Evolutionary conservation across 2,113 vertebrate genomes (phyloP).

Genomic region (Ophiodon elongatus): DNA sequence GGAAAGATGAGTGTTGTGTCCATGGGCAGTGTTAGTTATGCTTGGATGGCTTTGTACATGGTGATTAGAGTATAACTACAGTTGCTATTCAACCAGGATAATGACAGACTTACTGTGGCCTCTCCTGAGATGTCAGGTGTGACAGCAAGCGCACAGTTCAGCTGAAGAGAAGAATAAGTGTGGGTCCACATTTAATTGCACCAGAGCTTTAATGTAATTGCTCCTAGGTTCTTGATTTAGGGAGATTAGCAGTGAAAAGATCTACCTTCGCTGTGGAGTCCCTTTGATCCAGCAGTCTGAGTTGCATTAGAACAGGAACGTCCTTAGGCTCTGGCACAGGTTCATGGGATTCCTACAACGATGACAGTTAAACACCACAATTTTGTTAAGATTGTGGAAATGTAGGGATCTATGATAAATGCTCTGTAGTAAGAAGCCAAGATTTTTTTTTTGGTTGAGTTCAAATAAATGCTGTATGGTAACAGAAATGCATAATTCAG

Average conservation of each 20-base stretch:
- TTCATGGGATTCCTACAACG: conserved; percentile 65
- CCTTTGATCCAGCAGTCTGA: conserved; percentile 87
- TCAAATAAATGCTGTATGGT: neutral
- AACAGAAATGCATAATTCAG: neutral
- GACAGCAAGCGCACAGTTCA: conserved; percentile 83
- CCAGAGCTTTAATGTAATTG: neutral
- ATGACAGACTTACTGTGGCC: conserved; percentile 75
- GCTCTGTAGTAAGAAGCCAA: neutral
- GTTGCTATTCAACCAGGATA: conserved; percentile 18
- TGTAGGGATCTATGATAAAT: neutral
- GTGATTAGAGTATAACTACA: conserved; percentile 39
- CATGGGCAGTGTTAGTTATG: conserved; percentile 18
- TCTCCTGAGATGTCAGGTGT: conserved; percentile 83
- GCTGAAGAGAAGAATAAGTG: conserved; percentile 60
- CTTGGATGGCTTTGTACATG: conserved; percentile 12
- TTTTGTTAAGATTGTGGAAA: neutral
- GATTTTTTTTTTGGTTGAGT: neutral
- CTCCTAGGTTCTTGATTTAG: neutral
- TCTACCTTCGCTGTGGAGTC: conserved; percentile 87
- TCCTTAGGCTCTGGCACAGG: conserved; percentile 78
- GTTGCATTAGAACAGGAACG: conserved; percentile 83
- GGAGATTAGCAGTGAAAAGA: neutral
- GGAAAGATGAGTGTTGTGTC: conserved; percentile 43
- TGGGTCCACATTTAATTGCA: neutral
- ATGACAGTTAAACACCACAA: conserved; percentile 11